Conservation (phyloP, 2,797 vertebrate species). For the Pitangus sulphuratus region DNA sequence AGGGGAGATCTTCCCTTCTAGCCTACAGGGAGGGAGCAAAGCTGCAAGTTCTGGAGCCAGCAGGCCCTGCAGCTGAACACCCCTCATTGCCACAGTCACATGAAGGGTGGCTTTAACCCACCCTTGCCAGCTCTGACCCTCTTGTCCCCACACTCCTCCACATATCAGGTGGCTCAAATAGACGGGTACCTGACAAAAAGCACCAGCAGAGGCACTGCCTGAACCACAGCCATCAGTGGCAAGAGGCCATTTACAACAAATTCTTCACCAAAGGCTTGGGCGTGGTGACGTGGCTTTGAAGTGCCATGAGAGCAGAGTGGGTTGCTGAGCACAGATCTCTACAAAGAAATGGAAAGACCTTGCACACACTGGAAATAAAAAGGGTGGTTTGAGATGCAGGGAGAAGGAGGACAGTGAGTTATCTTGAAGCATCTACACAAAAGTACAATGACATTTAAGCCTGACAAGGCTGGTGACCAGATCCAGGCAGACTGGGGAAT, state of each 20-base stretch:
- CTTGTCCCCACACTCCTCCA: not conserved
- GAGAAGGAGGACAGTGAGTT: not conserved
- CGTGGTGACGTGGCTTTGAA: not conserved
- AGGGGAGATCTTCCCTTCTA: not conserved
- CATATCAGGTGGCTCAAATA: accelerated
- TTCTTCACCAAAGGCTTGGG: not conserved
- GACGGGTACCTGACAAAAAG: not conserved
- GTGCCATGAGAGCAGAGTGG: not conserved
- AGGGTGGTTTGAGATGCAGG: not conserved
- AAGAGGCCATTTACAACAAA: not conserved
- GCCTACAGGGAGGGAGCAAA: not conserved
- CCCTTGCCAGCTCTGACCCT: not conserved
- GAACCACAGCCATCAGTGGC: not conserved
- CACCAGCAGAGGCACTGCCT: not conserved
- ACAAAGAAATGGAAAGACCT: not conserved
- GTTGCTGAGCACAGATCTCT: not conserved
- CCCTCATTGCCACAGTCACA: not conserved
- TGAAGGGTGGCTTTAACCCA: not conserved
- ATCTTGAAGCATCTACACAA: not conserved
- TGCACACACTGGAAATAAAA: not conserved
- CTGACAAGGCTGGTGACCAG: not conserved
- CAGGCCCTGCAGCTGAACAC: not conserved
- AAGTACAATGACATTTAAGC: not conserved
- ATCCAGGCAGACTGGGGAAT: not conserved
- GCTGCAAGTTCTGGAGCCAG: not conserved